A percentile compares a stretch with the other conserved stretches of the same genome.
Evolutionary conservation across 2,888 invertebrate genomes (phyloP).

Genomic region (Yponomeuta plumbellus): DNA sequence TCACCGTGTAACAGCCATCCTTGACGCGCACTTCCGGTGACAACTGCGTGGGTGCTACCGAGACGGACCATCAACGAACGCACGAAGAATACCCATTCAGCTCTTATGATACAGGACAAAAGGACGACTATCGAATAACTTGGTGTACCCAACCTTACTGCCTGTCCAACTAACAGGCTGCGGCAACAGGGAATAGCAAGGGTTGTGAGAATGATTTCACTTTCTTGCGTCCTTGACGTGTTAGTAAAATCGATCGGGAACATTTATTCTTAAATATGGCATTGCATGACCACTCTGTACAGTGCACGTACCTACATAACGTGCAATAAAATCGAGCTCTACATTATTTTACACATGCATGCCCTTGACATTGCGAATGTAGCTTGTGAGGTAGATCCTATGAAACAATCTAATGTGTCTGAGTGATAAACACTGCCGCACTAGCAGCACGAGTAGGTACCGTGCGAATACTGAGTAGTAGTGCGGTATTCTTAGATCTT

Average conservation of each 20-base stretch:
- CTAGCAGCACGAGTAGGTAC: too few relatives aligned
- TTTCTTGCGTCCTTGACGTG: not conserved
- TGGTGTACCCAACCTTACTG: not conserved
- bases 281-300: not conserved
- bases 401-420: too few relatives aligned
- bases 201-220: not conserved
- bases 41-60: not conserved
- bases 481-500: too few relatives aligned
- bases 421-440: too few relatives aligned
- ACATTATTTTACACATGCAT: not conserved
- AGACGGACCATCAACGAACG: not conserved
- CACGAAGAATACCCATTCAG: not conserved
- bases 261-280: not conserved
- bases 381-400: too few relatives aligned
- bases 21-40: slow-evolving; percentile 2
- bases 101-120: not conserved
- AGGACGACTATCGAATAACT: not conserved
- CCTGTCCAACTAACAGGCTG: not conserved
- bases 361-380: not conserved
- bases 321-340: not conserved
- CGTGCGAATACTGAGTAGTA: too few relatives aligned
- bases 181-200: not conserved
- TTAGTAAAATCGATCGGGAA: not conserved
- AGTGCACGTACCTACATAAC: not conserved
- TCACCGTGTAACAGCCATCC: not conserved